These are phyloP conservation scores for Narcine bancroftii DNA, from an alignment of 2,113 vertebrate species.

Conservation along the genomic window DNA sequence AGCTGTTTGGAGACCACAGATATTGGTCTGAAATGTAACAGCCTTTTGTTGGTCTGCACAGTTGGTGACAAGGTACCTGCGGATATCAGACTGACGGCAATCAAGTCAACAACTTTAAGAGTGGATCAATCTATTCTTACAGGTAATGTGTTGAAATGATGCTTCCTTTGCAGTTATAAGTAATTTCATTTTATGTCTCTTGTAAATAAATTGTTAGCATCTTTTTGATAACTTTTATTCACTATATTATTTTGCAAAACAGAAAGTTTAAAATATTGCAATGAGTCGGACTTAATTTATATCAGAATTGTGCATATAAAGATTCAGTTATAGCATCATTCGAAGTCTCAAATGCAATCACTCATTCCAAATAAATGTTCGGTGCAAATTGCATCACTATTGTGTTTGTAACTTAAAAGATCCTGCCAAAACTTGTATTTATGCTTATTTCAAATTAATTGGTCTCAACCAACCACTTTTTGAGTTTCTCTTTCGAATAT, in stretches of 20 bases:
- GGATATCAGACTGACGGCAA: constrained; percentile 89
- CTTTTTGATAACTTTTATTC: neutral
- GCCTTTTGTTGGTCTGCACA: constrained; percentile 47
- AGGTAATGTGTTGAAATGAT: constrained; percentile 56
- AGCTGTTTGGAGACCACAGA: neutral
- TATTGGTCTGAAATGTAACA: neutral
- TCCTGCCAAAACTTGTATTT: neutral
- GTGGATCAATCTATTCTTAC: constrained; percentile 97
- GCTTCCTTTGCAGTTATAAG: neutral
- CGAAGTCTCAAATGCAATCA: neutral
- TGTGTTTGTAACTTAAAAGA: neutral
- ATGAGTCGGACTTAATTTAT: neutral
- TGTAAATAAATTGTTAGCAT: neutral
- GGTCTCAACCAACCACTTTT: neutral
- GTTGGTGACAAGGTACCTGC: constrained; percentile 98
- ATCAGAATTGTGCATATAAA: neutral
- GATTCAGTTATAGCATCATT: neutral
- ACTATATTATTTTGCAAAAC: neutral
- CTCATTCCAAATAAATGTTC: neutral
- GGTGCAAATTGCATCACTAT: neutral
- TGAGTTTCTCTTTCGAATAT: neutral
- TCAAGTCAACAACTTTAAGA: constrained; percentile 93
- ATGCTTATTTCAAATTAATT: neutral
- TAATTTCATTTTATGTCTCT: neutral
- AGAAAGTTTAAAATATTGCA: neutral